A percentile compares a stretch with the other conserved stretches of the same genome.
Evolutionary conservation across 2,797 vertebrate species (phyloP).

Genomic region (Danio choprae): DNA sequence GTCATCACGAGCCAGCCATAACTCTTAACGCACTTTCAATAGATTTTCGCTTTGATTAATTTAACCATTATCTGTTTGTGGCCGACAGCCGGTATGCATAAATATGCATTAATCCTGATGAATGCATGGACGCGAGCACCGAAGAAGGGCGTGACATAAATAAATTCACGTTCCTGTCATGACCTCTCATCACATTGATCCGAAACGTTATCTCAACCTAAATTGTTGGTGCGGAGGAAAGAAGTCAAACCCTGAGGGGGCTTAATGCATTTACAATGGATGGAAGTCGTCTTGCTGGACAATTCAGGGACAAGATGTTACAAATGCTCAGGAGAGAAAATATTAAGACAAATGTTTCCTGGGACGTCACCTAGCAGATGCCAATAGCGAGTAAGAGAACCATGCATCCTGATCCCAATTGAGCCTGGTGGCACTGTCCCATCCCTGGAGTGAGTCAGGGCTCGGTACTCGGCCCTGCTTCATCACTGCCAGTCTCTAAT

Average conservation of each 20-base stretch:
- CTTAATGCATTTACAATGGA: conserved; percentile 64
- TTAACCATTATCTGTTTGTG: conserved; percentile 57
- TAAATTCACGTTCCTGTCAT: conserved; percentile 53
- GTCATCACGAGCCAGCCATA: conserved; percentile 65
- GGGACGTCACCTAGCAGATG: conserved; percentile 61
- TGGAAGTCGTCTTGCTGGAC: conserved; percentile 60
- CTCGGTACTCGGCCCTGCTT: conserved; percentile 80
- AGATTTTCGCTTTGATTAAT: conserved; percentile 62
- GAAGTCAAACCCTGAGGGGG: conserved; percentile 56
- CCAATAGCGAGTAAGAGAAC: conserved; percentile 63
- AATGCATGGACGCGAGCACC: conserved; percentile 44
- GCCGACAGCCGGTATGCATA: conserved; percentile 46
- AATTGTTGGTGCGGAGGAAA: conserved; percentile 58
- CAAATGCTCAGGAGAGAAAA: conserved; percentile 59
- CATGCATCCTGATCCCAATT: conserved; percentile 64
- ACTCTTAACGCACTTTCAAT: conserved; percentile 62
- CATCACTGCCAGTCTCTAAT: conserved; percentile 92
- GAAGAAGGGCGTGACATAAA: conserved; percentile 50
- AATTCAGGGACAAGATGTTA: conserved; percentile 59
- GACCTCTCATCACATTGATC: conserved; percentile 61
- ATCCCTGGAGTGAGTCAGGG: conserved; percentile 73
- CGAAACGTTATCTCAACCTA: conserved; percentile 55
- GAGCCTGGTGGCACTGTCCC: conserved; percentile 71
- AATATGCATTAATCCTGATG: conserved; percentile 55
- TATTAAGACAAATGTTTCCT: conserved; percentile 66